Base-by-base conservation (phyloP, 2,888 invertebrate species). In the Osedax frankpressi region DNA sequence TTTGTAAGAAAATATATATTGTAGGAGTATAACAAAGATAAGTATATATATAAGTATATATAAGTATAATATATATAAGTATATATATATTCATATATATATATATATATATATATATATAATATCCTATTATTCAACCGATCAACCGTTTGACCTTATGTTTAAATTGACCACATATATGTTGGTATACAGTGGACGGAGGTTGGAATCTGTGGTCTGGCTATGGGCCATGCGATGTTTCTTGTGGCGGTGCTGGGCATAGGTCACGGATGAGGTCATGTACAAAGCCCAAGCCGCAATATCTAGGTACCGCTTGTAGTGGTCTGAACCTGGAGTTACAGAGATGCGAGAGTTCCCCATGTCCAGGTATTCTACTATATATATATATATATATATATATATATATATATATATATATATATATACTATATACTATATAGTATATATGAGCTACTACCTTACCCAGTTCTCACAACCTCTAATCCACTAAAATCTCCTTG, bases 261-360 rank as follows among this genome's bases (percentile, higher is more conserved):
- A 29, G 71, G 30, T 25, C 24, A 28, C 60, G 63, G 1, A 59
- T 0, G 25, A 69, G 74, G 25, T 19, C 3, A 1, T 74, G 74
- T 27, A 14, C 6, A 30, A 62, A 70, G n/a, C 74, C 74, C n/a
- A 30, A n/a, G 11, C 74, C 71, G 1, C 30, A 26, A 24, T 29
- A 74, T 30, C 30, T 26, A 19, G 74, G 74, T 28, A 29, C 70
- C 25, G 25, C 62, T 14, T 74, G 74, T 63, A 28, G 0, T 14
- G 69, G 30, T 1, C 1, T 1, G 6, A 1, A 6, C 11, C 28
- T 28, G 69, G 29, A 69, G 69, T 28, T 1, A 11, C 25, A 28
- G 25, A 28, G 19, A 2, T 69, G 69, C n/a, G 0, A 44, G 44
- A 44, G 44, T 44, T 19, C 44, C 11, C 44, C 19, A 11, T 44